Base-by-base conservation (phyloP, 2,113 vertebrate genomes). In the Oreochromis aureus region DNA sequence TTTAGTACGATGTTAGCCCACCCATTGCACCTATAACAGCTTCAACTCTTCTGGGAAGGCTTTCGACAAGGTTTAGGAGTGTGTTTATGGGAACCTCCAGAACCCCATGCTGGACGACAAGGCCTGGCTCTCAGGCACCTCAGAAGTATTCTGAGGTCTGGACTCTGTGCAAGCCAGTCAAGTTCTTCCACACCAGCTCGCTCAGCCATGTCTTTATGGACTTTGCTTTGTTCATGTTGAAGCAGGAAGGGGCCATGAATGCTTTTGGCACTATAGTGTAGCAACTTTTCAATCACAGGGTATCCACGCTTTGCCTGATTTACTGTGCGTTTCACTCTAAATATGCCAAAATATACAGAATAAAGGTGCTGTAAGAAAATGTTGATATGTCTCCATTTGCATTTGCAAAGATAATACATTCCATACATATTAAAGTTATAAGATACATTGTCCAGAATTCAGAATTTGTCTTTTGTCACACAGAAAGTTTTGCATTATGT, bases 301-400 rank as follows among this genome's bases (percentile, higher is more conserved):
- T 76, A 11, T 46, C 8, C 0, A 2, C 0, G 2, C 22, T 46
- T 73, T 46, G 36, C 63, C 63, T 69, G 36, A 69, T 69, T 69
- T 69, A 69, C 41, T 41, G 41, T 27, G 5, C 7, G 15, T 46
- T 73, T 18, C 6, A 5, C n/a, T 73, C 41, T 11, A 1, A 30
- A 30, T 48, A 48, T 27, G 69, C 41, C 44, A 76, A 76, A 76
- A 76, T 76, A 16, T 76, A 30, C 44, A 76, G 2, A 76, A 76
- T 76, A 48, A 76, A 48, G 71, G 48, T 76, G 24, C 24, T 30
- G 4, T 1, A 19, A 76, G 24, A 30, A 76, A 51, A 76, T 76
- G 4, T 30, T 76, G 3, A 48, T 10, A 27, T 76, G 24, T 48
- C 24, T 30, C 15, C 24, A 76, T 48, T 48, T 76, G 41, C 41